Evolutionary conservation across 1,140 invertebrate genomes (phyloP), one percentile per base, ranked within the genome.

Genomic region (Mycetomoellerius zeteki): DNA sequence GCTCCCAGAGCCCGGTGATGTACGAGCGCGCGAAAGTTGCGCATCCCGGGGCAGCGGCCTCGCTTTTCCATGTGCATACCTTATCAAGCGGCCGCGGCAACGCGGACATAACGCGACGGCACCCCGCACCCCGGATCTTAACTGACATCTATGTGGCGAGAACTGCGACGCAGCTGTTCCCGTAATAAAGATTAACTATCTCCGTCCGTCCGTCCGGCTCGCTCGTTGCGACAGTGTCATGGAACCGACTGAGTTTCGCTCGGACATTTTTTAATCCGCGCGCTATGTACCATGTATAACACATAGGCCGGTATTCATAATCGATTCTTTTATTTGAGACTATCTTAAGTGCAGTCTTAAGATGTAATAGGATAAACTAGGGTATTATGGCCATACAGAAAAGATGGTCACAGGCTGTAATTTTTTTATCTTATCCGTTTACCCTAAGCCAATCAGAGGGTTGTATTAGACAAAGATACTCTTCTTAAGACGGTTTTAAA

Each of bases 141-240:
- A 80, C 85, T 73, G 87, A 88, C 87, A 81, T 81, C 77, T 86
- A 81, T 54, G 87, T 37, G 77, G 47, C 30, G 60, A 58, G 76
- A 87, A 52, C 78, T 47, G 33, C 19, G 54, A 67, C 37, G 52
- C 58, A 72, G 27, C 71, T 81, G 85, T 75, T 80, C 33, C 6
- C 67, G 65, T 75, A 73, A 88, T 81, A 88, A 88, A 88, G 87
- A 80, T 80, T 86, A 75, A 88, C 67, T 73, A 71, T 80, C 77
- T 69, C 30, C 30, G 69, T n/a, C 37, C 43, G 64, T 56, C 50
- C 43, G 52, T 73, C 37, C 67, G 52, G 14, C n/a, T 80, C 21
- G 78, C 21, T 56, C 33, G 47, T 60, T 5, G 37, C 52, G 65
- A 72, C 77, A 54, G 30, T 30, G 62, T 71, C 78, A 43, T 7